phyloP scores from a whole-genome alignment of 2,113 vertebrate species.

The Siniperca chuatsi region DNA sequence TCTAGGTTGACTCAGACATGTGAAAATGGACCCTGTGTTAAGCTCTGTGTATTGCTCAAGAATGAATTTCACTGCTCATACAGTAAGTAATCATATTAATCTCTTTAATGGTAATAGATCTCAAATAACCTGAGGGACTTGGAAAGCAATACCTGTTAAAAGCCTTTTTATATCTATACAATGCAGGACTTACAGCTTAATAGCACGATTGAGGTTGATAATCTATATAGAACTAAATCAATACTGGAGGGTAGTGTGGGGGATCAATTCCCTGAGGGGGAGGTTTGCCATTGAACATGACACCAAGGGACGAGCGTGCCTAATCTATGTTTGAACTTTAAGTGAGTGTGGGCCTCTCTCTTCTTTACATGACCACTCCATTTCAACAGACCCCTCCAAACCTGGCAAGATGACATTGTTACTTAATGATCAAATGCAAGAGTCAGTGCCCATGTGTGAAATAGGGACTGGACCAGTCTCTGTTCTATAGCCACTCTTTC shows the following conservation, averaged over 20 bases:
- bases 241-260: conserved; percentile 56
- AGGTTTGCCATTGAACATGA: conserved; percentile 76
- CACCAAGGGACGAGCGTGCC: conserved; percentile 80
- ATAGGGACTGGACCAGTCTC: conserved; percentile 26
- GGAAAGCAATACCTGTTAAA: conserved; percentile 72
- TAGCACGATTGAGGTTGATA: conserved; percentile 67
- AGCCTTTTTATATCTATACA: conserved; percentile 44
- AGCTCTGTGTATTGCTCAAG: not conserved
- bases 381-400: conserved; percentile 49
- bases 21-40: conserved; percentile 33
- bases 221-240: conserved; percentile 76
- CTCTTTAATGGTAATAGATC: conserved; percentile 62
- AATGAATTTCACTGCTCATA: conserved; percentile 50
- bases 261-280: conserved; percentile 75
- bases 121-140: conserved; percentile 60
- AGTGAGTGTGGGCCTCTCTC: conserved; percentile 74
- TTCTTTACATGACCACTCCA: conserved; percentile 65
- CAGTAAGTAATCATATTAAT: conserved; percentile 65
- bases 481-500: conserved; percentile 21
- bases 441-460: conserved; percentile 33
- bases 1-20: conserved; percentile 24
- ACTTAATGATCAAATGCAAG: conserved; percentile 38
- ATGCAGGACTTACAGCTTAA: conserved; percentile 48
- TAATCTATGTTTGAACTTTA: conserved; percentile 81
- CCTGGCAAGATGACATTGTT: conserved; percentile 39